Evolutionary conservation across 1,140 invertebrate genomes (phyloP), one percentile per base, ranked within the genome.

Genomic region (Cotesia vestalis): DNA sequence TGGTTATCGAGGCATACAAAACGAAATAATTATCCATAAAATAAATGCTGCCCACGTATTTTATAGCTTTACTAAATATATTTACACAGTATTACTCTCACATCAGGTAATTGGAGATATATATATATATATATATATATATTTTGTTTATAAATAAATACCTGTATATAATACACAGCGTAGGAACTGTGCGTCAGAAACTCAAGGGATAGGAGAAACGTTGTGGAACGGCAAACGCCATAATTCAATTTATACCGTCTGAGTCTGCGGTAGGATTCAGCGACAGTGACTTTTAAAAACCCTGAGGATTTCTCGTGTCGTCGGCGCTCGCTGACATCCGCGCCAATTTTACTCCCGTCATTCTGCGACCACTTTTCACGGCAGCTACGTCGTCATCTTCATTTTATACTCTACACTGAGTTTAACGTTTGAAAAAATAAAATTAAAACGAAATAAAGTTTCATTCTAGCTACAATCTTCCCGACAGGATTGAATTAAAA

Each of bases 271-370:
- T 46, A 35, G 17, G 53, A 68, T 35, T 68, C 40, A 46, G 40
- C 55, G 55, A 68, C 66, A 68, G 53, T 68, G 66, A 68, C 66
- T 68, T 68, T 68, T 68, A 59, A 68, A 68, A 68, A 68, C 66
- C 55, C 66, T 36, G 66, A 68, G 53, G 55, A 68, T 68, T 68
- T 68, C 55, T 11, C 38, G 55, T 46, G 53, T 68, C 53, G 55
- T 59, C 55, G 64, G 35, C 62, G 64, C 20, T 53, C 52, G 59
- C 9, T 46, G 66, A 46, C 66, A 68, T 68, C 66, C 34, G 53
- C 66, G 66, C 53, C 66, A 68, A 68, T 68, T 68, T 66, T 27
- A 27, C 9, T 27, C 20, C 14, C 51, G 61, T 63, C 61, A 63
- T 36, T 9, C 17, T 17, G 4, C 20, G 17, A 55, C 51, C 64